These are phyloP conservation scores for Willisornis vidua DNA, from an alignment of 2,113 vertebrate genomes.

Conservation along the genomic window DNA sequence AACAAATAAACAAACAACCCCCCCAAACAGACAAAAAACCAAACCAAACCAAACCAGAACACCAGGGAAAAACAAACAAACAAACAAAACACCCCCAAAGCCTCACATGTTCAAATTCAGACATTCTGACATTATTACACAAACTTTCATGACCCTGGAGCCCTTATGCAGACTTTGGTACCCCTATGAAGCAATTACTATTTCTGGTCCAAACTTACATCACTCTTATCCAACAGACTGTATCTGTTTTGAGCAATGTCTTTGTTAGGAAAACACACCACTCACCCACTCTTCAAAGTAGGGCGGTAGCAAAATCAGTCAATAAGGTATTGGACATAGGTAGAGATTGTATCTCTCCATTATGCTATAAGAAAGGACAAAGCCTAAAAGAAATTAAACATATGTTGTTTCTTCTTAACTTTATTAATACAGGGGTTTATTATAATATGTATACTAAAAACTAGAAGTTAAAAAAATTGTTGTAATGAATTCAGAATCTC, in stretches of 20 bases:
- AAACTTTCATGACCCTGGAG: background rate
- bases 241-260: background rate
- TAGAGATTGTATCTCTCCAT: background rate
- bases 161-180: background rate
- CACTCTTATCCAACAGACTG: background rate
- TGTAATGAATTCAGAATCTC: background rate
- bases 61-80: too few species aligned
- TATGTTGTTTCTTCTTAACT: background rate
- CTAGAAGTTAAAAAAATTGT: background rate
- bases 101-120: background rate
- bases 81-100: too few species aligned
- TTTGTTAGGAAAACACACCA: background rate
- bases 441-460: background rate
- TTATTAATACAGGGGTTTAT: background rate
- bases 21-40: background rate
- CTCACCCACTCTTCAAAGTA: background rate
- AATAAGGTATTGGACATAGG: background rate
- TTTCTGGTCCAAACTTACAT: background rate
- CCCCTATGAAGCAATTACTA: background rate
- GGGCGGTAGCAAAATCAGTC: background rate
- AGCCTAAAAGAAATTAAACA: background rate
- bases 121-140: accelerated
- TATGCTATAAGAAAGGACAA: background rate
- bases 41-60: background rate
- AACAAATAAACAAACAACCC: too few species aligned